These are phyloP conservation scores for Pristionchus mayeri DNA, from an alignment of 2,888 invertebrate species.

Conservation along the genomic window DNA sequence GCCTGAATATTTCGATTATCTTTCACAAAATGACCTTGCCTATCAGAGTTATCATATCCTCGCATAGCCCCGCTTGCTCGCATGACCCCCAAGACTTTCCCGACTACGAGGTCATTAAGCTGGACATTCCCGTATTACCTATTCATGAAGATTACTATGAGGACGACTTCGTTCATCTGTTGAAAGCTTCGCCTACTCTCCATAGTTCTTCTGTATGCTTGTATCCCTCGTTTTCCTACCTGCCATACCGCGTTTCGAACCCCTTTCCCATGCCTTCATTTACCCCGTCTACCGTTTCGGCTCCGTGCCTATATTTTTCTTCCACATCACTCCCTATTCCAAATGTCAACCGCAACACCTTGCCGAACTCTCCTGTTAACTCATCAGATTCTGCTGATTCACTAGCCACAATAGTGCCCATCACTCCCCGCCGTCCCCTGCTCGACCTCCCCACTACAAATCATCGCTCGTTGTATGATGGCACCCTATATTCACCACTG, in stretches of 20 bases:
- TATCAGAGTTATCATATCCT: too few relatives aligned
- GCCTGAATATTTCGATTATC: too few relatives aligned
- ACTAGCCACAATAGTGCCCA: not conserved
- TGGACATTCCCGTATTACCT: not conserved
- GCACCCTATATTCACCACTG: not conserved
- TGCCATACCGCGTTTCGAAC: not conserved
- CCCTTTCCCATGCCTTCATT: not conserved
- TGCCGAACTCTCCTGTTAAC: too few relatives aligned
- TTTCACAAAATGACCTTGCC: too few relatives aligned
- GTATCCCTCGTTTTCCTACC: not conserved
- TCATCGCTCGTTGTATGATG: not conserved
- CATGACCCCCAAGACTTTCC: not conserved
- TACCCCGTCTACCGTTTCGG: not conserved
- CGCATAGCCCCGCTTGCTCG: not conserved
- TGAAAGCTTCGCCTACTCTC: not conserved
- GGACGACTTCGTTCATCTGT: too few relatives aligned
- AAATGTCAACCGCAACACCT: too few relatives aligned
- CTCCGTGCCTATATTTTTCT: too few relatives aligned
- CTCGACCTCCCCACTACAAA: not conserved
- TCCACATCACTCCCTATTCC: too few relatives aligned
- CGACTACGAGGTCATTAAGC: slow-evolving; percentile 19
- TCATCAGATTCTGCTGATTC: not conserved
- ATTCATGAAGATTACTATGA: too few relatives aligned
- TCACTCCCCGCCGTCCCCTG: not conserved
- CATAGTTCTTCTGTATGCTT: not conserved